Evolutionary conservation across 2,797 vertebrate genomes (phyloP).

Genomic region (Microhierax caerulescens): DNA sequence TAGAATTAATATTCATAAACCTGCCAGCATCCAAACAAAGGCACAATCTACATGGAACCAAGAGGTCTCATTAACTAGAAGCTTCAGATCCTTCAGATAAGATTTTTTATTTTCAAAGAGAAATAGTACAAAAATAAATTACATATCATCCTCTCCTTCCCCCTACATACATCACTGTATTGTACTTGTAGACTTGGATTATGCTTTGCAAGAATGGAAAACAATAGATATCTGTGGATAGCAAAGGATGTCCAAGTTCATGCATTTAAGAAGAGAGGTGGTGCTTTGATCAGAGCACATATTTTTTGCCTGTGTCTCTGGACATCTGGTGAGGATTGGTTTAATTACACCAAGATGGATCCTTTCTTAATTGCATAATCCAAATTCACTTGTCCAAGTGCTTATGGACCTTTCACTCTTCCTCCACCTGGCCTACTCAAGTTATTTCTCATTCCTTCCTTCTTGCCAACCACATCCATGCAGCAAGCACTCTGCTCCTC

Average conservation of each 20-base stretch:
- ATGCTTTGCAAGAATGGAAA: neutral
- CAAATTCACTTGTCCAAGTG: neutral
- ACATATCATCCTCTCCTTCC: neutral
- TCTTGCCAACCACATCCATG: neutral
- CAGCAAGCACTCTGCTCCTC: neutral
- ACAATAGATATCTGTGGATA: neutral
- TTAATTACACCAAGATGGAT: neutral
- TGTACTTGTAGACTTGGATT: neutral
- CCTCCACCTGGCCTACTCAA: neutral
- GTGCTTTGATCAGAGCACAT: neutral
- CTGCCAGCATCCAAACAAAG: neutral
- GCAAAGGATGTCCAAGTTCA: neutral
- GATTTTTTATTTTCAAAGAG: neutral
- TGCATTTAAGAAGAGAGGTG: neutral
- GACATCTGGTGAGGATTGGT: neutral
- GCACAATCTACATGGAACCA: neutral
- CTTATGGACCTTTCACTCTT: fast-evolving
- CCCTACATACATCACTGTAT: neutral
- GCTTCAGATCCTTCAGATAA: neutral
- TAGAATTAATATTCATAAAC: neutral
- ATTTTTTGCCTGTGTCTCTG: neutral
- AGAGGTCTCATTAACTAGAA: neutral
- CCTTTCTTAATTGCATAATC: neutral
- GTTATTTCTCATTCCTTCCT: neutral
- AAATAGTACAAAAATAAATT: neutral